phyloP scores from a whole-genome alignment of 2,797 vertebrate species.

The Spatula versicolor region DNA sequence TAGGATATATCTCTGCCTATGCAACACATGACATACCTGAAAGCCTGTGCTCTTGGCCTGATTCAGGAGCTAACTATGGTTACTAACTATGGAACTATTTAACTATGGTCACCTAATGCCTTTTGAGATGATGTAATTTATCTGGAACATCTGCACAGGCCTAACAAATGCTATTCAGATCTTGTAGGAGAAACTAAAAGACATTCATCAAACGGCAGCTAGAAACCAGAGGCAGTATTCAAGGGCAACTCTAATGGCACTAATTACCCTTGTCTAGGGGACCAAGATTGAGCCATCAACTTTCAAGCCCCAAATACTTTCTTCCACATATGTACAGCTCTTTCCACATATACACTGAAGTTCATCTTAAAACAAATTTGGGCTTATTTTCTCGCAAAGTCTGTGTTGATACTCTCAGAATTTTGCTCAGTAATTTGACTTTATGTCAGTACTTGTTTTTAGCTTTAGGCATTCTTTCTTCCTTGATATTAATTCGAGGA shows the following conservation, averaged over 20 bases:
- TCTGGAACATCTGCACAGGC: background rate
- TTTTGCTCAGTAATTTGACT: background rate
- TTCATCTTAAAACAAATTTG: background rate
- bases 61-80: background rate
- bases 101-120: background rate
- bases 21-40: background rate
- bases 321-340: background rate
- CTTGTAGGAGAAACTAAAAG: background rate
- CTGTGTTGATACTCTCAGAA: background rate
- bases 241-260: background rate
- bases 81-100: background rate
- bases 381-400: background rate
- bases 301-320: background rate
- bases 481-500: background rate
- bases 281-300: background rate
- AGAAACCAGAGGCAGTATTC: background rate
- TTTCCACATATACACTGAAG: background rate
- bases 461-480: background rate
- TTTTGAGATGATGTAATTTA: background rate
- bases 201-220: background rate
- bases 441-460: background rate
- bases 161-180: background rate
- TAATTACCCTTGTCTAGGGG: background rate
- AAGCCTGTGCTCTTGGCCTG: background rate
- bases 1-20: background rate